These are phyloP conservation scores for Falcunculus frontatus DNA, from an alignment of 2,113 vertebrate species.

Conservation along the genomic window DNA sequence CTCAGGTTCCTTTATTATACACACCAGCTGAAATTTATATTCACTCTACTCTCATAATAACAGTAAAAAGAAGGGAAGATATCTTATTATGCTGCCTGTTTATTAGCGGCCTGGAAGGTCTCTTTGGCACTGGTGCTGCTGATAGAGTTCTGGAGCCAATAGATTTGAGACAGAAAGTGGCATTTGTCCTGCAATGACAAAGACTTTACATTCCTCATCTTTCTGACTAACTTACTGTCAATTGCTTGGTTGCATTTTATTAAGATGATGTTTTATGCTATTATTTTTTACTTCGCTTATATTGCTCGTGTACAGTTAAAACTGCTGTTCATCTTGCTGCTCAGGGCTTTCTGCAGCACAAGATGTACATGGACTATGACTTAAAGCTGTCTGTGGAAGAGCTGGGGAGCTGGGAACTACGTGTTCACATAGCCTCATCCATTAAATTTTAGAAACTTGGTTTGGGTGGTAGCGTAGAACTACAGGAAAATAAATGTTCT, in stretches of 20 bases:
- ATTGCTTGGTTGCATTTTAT: slow-evolving; percentile 32
- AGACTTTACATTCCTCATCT: neutral
- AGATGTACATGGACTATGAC: neutral
- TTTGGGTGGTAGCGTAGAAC: neutral
- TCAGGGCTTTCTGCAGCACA: neutral
- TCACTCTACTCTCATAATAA: neutral
- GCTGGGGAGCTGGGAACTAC: neutral
- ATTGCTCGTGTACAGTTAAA: neutral
- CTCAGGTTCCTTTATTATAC: neutral
- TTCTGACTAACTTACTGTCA: slow-evolving; percentile 7
- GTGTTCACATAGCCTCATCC: neutral
- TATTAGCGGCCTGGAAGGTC: neutral
- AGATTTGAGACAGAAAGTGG: neutral
- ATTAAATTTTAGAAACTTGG: neutral
- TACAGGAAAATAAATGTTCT: neutral
- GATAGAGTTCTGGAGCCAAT: neutral
- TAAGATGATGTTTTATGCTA: neutral
- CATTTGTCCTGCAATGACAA: neutral
- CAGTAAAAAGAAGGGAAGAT: neutral
- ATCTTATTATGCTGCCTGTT: neutral
- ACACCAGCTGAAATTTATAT: neutral
- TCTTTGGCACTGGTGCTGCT: neutral
- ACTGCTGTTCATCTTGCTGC: neutral
- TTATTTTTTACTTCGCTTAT: slow-evolving; percentile 24
- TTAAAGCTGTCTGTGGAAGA: neutral